phyloP scores from a whole-genome alignment of 2,797 vertebrate genomes.

The Podarcis lilfordi region DNA sequence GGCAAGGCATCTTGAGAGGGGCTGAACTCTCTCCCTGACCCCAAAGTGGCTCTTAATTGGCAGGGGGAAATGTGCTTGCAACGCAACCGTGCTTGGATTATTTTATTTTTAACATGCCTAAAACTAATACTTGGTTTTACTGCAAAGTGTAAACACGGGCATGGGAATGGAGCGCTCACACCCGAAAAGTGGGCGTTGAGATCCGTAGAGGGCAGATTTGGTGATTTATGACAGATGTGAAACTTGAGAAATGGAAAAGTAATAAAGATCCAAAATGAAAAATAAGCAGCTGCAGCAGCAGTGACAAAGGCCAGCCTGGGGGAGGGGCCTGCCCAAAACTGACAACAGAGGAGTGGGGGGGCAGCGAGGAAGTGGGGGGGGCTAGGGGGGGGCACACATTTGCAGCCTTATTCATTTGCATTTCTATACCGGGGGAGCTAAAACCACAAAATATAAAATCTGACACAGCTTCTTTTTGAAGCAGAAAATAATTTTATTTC shows the following conservation, averaged over 20 bases:
- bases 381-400: too few relatives aligned
- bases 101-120: background rate
- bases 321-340: background rate
- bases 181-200: background rate
- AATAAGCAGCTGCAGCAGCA: too few relatives aligned
- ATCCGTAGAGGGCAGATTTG: fast-evolving
- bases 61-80: too few relatives aligned
- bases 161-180: fast-evolving
- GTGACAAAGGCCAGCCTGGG: background rate
- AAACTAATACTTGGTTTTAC: background rate
- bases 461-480: background rate
- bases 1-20: too few relatives aligned
- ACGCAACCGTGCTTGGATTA: fast-evolving
- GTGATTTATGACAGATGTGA: background rate
- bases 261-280: background rate
- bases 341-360: fast-evolving
- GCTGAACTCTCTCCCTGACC: too few relatives aligned
- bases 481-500: slow-evolving; percentile 77
- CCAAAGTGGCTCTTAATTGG: background rate
- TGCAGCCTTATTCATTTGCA: too few relatives aligned
- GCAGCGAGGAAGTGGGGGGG: too few relatives aligned
- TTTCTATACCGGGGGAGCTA: too few relatives aligned
- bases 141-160: fast-evolving
- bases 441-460: too few relatives aligned
- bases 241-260: background rate